phyloP scores from a whole-genome alignment of 2,888 invertebrate species.

The Stenoptilia bipunctidactyla region DNA sequence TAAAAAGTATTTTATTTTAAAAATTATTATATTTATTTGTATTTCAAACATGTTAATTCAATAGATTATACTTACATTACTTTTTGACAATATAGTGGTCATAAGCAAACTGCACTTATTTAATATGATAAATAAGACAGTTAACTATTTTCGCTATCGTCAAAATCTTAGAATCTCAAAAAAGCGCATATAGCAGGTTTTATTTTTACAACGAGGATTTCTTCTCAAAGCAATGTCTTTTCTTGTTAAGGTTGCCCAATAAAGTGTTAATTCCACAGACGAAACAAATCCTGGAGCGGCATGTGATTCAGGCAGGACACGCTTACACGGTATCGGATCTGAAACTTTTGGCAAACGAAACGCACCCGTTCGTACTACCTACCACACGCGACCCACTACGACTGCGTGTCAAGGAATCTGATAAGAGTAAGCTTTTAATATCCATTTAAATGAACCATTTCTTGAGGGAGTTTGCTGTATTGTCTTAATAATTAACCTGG shows the following conservation, averaged over 20 bases:
- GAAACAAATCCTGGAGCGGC: constrained; percentile 86
- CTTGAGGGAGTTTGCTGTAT: constrained; percentile 7
- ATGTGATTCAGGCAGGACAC: constrained; percentile 84
- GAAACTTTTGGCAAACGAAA: constrained; percentile 77
- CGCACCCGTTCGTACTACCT: constrained; percentile 75
- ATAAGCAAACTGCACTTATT: no score
- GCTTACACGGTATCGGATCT: constrained; percentile 87
- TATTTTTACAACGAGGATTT: no score
- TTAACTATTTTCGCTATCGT: constrained; percentile 4
- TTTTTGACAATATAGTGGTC: no score
- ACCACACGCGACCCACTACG: constrained; percentile 80
- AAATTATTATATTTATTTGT: no score
- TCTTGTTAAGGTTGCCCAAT: no score
- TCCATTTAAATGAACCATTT: neutral
- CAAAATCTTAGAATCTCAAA: neutral
- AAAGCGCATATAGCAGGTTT: no score
- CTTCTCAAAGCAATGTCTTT: no score
- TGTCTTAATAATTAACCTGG: neutral
- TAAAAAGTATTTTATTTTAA: no score
- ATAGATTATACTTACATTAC: no score
- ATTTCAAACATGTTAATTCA: no score
- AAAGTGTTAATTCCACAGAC: constrained; percentile 71
- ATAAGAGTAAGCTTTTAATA: constrained; percentile 68
- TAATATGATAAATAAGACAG: no score
- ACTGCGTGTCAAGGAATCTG: constrained; percentile 80